These are phyloP conservation scores for Enteromius paludinosus DNA, from an alignment of 2,797 vertebrate species.

Conservation along the genomic window DNA sequence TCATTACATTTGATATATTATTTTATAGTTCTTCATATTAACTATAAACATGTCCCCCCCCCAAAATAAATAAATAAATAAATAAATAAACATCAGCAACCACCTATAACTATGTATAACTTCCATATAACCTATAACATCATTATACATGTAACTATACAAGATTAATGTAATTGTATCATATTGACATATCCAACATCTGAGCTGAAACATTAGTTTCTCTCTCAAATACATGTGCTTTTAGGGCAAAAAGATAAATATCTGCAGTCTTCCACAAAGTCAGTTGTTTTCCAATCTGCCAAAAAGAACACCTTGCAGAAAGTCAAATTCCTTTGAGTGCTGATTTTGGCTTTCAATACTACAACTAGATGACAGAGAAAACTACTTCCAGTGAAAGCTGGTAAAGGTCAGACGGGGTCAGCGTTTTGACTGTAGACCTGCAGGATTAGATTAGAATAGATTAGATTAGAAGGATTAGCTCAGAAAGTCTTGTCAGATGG, in stretches of 20 bases:
- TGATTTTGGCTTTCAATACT: background rate
- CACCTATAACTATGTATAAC: no score
- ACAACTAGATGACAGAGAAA: background rate
- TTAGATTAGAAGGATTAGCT: slow-evolving; percentile 23
- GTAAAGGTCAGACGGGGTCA: slow-evolving; percentile 4
- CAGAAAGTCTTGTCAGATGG: slow-evolving; percentile 26
- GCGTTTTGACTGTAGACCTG: slow-evolving; percentile 6
- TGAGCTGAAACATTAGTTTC: background rate
- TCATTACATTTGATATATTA: background rate
- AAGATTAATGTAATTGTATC: background rate
- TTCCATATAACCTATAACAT: no score
- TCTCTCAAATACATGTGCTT: background rate
- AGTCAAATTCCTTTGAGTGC: slow-evolving; percentile 18
- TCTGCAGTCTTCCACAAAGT: background rate
- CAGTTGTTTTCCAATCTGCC: slow-evolving; percentile 1
- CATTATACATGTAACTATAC: background rate
- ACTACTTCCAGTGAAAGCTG: background rate
- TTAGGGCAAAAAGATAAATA: background rate
- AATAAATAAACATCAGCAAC: no score
- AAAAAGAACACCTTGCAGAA: slow-evolving; percentile 1
- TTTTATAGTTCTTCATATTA: background rate
- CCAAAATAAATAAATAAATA: no score
- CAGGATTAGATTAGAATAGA: slow-evolving; percentile 39
- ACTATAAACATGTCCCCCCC: background rate
- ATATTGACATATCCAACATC: background rate